Base-by-base conservation (phyloP, 2,113 vertebrate species). In the Clupea harengus region DNA sequence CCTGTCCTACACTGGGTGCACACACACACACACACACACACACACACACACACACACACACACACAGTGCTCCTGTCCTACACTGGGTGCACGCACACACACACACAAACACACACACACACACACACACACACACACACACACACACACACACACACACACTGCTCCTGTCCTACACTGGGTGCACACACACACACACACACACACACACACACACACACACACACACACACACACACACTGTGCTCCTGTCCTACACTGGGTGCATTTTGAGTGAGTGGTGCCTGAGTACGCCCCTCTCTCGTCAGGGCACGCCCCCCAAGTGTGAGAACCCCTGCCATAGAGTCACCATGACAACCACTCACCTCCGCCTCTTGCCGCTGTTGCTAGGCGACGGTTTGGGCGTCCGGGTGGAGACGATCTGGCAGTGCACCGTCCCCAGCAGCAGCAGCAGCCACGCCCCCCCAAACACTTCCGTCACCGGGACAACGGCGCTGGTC, bases 381-480 rank as follows among this genome's bases (percentile, higher is more conserved):
- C 97, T 96, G 46, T 94, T 92, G 90, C 93, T 95, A 86, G 95
- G 95, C 84, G 93, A 85, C 1, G 97, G 96, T 87, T 99, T 99
- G 13, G 97, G 98, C 2, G 97, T 99, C 87, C 98, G 92, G 54
- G 98, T 99, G 90, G 98, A 99, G 87, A 99, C 98, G 87, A 99
- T 99, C 96, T 99, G 98, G 93, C 98, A 99, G 91, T 99, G 98
- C 85, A 99, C 98, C 45, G 98, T 99, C 87, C 98, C 98, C 89
- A 99, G 94, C 54, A 99, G 95, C 93, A 99, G 88, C 98, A 99
- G 99, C 45, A 99, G 96, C 97, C 97, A 99, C 93, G 97, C 44
- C 10, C 96, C 96, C 81, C 96, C 97, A 54, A 97, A 95, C 89
- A 99, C 97, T 94, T 99, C 98, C 0, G 97, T 99, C 90, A 95